Conservation (phyloP, 2,113 vertebrate genomes). For the Ptilorrhoa leucosticta region DNA sequence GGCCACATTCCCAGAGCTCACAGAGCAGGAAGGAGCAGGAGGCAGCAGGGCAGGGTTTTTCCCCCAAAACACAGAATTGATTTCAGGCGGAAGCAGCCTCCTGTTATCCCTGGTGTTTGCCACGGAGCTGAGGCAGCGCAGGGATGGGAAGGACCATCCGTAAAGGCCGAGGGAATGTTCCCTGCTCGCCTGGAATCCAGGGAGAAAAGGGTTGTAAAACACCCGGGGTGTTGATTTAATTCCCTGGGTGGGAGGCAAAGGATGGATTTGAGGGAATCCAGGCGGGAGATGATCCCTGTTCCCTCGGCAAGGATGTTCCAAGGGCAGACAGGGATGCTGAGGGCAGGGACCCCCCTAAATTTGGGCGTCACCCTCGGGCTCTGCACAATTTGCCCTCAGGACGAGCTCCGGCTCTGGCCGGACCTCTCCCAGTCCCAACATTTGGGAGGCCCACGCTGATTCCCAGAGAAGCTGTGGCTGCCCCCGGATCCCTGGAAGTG, state of each 20-base stretch:
- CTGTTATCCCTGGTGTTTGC: accelerated
- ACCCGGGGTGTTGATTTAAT: neutral
- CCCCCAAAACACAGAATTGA: too few relatives aligned
- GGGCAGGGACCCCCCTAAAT: neutral
- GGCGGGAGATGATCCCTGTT: neutral
- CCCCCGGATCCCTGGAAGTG: neutral
- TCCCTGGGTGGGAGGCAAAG: neutral
- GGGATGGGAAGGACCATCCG: neutral
- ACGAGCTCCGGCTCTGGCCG: neutral
- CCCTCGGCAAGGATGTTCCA: neutral
- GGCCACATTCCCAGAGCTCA: too few relatives aligned
- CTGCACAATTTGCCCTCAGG: accelerated
- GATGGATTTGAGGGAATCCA: neutral
- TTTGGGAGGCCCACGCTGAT: neutral
- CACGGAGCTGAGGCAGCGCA: neutral
- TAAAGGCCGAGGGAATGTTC: neutral
- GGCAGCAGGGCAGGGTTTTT: too few relatives aligned
- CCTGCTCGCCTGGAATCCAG: neutral
- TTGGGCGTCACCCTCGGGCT: neutral
- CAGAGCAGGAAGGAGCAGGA: too few relatives aligned
- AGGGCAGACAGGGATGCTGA: neutral
- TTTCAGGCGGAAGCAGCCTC: too few relatives aligned
- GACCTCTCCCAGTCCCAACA: accelerated
- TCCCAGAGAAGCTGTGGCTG: neutral
- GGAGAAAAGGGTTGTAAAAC: neutral